Percentiles rank a stretch among this genome's conserved stretches.
phyloP scores from a whole-genome alignment of 2,797 vertebrate genomes.

The Muscicapa comitata region DNA sequence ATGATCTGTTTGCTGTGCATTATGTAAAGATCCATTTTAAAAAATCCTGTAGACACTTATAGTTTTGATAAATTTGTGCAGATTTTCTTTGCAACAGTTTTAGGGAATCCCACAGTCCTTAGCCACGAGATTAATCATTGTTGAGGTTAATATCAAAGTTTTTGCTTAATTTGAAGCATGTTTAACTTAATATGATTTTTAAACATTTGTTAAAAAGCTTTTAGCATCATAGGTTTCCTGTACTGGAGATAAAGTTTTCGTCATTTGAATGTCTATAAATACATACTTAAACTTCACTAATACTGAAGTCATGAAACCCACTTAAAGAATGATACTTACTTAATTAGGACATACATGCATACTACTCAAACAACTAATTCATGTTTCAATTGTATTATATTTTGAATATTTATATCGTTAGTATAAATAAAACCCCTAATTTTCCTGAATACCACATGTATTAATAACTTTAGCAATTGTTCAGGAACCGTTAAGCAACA shows the following conservation, averaged over 20 bases:
- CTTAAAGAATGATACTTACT: background rate
- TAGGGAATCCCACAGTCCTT: background rate
- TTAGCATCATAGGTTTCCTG: background rate
- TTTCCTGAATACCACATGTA: background rate
- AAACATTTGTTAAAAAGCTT: background rate
- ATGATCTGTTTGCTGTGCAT: background rate
- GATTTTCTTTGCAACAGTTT: background rate
- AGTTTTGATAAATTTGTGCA: background rate
- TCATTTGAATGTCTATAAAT: background rate
- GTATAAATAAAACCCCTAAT: accelerated
- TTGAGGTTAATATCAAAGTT: background rate
- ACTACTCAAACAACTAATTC: background rate
- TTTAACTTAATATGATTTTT: background rate
- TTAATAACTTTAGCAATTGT: background rate
- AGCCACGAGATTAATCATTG: background rate
- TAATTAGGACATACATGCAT: background rate
- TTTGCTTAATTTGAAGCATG: background rate
- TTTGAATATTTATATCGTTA: background rate
- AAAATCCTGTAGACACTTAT: background rate
- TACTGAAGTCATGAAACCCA: background rate
- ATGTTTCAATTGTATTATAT: background rate
- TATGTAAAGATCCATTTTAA: background rate
- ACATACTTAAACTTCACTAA: background rate
- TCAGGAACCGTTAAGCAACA: background rate
- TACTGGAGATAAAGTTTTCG: background rate